Conservation (phyloP, 2,113 vertebrate genomes). For the Danionella cerebrum region DNA sequence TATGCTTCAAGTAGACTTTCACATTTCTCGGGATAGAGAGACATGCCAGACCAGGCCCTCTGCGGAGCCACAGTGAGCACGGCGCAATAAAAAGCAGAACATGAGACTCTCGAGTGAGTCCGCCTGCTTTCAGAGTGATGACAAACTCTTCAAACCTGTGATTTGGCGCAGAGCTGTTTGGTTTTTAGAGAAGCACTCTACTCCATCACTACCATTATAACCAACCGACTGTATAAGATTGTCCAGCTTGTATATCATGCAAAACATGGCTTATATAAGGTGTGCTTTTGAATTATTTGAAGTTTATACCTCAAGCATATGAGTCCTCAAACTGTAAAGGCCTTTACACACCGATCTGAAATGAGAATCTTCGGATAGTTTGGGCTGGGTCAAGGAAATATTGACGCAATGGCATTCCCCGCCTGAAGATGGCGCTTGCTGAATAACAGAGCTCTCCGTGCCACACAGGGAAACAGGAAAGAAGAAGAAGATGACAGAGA, state of each 20-base stretch:
- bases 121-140: not conserved
- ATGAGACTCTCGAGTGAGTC: not conserved
- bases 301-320: too few species aligned
- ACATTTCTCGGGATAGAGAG: not conserved
- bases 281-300: too few species aligned
- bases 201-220: slow-evolving; percentile 1
- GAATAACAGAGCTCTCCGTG: too few species aligned
- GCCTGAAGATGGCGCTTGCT: too few species aligned
- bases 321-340: too few species aligned
- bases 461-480: too few species aligned
- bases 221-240: not conserved
- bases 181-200: not conserved
- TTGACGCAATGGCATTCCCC: too few species aligned
- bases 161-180: slow-evolving; percentile 10
- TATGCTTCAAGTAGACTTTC: not conserved
- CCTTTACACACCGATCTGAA: too few species aligned
- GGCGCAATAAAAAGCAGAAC: not conserved
- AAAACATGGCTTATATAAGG: not conserved
- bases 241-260: not conserved
- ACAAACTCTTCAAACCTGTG: slow-evolving; percentile 8
- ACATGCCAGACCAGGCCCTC: not conserved
- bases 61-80: not conserved
- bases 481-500: too few species aligned
- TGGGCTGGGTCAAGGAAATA: too few species aligned
- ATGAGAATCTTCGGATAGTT: too few species aligned